Evolutionary conservation across 2,797 vertebrate species (phyloP).

Genomic region (Dallia pectoralis): DNA sequence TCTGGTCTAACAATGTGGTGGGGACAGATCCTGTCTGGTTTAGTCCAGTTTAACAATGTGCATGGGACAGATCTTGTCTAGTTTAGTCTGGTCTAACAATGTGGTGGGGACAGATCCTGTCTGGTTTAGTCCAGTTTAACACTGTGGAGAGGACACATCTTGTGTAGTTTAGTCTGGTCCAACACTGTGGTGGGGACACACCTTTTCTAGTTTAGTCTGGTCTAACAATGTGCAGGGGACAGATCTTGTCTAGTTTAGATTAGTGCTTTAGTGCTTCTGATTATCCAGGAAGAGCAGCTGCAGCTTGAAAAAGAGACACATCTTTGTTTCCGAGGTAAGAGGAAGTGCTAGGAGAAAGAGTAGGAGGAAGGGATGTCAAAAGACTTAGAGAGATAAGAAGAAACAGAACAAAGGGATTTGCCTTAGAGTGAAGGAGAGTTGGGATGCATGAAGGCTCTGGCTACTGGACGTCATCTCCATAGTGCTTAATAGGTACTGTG

Average conservation of each 20-base stretch:
- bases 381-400: neutral
- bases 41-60: neutral
- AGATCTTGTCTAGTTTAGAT: neutral
- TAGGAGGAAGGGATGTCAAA: neutral
- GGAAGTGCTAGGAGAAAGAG: no score
- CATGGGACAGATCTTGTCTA: neutral
- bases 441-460: constrained; percentile 27
- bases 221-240: neutral
- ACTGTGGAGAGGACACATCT: neutral
- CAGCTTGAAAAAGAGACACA: no score
- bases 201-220: neutral
- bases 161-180: neutral
- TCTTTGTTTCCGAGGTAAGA: no score
- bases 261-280: neutral
- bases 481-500: constrained; percentile 31
- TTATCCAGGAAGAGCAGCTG: neutral
- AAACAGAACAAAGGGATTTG: neutral
- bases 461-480: constrained; percentile 25
- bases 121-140: neutral
- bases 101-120: neutral
- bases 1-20: neutral
- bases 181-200: neutral
- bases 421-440: constrained; percentile 14
- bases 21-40: neutral
- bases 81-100: neutral